phyloP scores from a whole-genome alignment of 2,888 invertebrate species.

The Leucophenga montana region DNA sequence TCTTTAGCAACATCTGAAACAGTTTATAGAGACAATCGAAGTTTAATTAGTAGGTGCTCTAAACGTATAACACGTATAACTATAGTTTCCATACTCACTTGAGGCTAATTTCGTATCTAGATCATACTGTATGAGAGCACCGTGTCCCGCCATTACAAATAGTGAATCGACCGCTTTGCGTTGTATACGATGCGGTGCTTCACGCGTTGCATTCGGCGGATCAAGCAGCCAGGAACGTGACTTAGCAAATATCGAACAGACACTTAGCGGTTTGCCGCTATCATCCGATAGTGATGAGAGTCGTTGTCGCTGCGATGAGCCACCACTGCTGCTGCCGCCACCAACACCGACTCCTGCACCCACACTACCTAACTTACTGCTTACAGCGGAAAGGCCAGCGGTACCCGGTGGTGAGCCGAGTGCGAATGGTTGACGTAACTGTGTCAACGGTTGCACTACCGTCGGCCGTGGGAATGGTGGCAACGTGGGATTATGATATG shows the following conservation, averaged over 20 bases:
- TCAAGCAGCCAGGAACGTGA: constrained; percentile 81
- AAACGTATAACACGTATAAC: too few relatives aligned
- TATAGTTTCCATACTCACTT: constrained; percentile 61
- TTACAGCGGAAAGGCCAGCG: constrained; percentile 42
- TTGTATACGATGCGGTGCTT: constrained; percentile 72
- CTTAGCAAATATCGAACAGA: constrained; percentile 86
- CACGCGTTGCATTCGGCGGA: constrained; percentile 73
- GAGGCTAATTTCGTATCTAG: constrained; percentile 83
- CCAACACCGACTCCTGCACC: constrained; percentile 36
- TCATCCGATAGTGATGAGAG: constrained; percentile 82
- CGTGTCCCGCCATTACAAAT: constrained; percentile 91
- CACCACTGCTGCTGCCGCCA: constrained; percentile 48
- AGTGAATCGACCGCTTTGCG: constrained; percentile 85
- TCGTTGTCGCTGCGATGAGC: constrained; percentile 78
- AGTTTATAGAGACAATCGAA: constrained; percentile 11
- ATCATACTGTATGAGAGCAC: constrained; percentile 89
- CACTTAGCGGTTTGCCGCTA: constrained; percentile 81
- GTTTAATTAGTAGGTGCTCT: too few relatives aligned
- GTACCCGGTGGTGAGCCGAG: constrained; percentile 68
- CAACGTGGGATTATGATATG: constrained; percentile 90
- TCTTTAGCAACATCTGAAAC: constrained; percentile 83
- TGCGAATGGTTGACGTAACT: constrained; percentile 82
- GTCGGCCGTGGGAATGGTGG: constrained; percentile 93
- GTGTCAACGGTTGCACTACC: constrained; percentile 85
- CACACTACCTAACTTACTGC: constrained; percentile 40